These are phyloP conservation scores for Florisuga fusca DNA, from an alignment of 2,797 vertebrate species.

Conservation along the genomic window DNA sequence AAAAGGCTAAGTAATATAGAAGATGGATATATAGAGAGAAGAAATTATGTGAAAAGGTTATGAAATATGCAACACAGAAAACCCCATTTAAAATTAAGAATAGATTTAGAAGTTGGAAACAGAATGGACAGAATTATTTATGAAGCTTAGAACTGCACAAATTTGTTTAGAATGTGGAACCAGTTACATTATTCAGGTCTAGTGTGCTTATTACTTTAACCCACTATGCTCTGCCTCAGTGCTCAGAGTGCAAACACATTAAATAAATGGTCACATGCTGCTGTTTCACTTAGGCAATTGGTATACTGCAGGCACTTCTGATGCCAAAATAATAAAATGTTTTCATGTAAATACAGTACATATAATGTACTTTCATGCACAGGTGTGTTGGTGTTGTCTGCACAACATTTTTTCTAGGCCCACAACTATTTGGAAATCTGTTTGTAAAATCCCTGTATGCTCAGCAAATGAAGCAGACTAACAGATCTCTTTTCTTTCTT, in stretches of 20 bases:
- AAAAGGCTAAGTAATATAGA: not conserved
- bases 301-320: not conserved
- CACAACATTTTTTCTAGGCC: not conserved
- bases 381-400: not conserved
- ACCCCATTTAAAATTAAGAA: not conserved
- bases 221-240: not conserved
- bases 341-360: not conserved
- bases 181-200: constrained; percentile 14
- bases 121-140: constrained; percentile 10
- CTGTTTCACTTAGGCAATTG: not conserved
- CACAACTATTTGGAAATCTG: not conserved
- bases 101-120: constrained; percentile 25
- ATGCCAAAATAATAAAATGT: not conserved
- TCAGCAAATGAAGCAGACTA: not conserved
- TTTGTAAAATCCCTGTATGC: not conserved
- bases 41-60: not conserved
- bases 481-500: not conserved
- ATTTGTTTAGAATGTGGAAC: constrained; percentile 33
- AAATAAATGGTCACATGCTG: not conserved
- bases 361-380: not conserved
- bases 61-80: not conserved
- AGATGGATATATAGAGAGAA: not conserved
- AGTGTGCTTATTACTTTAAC: constrained; percentile 45
- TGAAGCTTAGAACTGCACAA: constrained; percentile 9
- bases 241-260: not conserved